These are phyloP conservation scores for Sturnus vulgaris DNA, from an alignment of 2,113 vertebrate genomes.

Conservation along the genomic window DNA sequence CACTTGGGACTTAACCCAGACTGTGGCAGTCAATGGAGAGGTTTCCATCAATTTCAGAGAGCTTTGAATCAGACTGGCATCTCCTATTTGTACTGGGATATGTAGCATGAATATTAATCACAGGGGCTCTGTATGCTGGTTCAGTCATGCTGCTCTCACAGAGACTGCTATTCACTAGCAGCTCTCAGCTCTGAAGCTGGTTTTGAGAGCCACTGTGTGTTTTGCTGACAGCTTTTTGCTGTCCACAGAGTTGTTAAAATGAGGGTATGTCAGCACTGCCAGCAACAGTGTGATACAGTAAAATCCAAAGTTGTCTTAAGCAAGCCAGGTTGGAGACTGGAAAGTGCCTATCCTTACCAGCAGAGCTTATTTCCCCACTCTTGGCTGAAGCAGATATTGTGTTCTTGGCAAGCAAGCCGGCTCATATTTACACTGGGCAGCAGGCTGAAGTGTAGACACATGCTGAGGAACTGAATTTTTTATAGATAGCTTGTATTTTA, in stretches of 20 bases:
- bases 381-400: background rate
- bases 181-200: background rate
- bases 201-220: background rate
- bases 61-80: slow-evolving; percentile 20
- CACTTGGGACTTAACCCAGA: background rate
- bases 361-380: background rate
- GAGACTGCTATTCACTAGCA: slow-evolving; percentile 11
- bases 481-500: slow-evolving; percentile 10
- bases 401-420: background rate
- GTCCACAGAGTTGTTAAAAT: background rate
- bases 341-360: background rate
- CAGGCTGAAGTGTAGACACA: background rate
- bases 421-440: background rate
- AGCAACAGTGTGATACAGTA: background rate
- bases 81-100: slow-evolving; percentile 28
- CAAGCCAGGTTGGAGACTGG: background rate
- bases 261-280: background rate
- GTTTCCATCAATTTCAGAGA: slow-evolving; percentile 29
- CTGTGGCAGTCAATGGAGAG: background rate
- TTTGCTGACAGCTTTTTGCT: slow-evolving; percentile 26
- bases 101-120: slow-evolving; percentile 53
- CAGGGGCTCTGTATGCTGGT: background rate
- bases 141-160: background rate
- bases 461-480: background rate
- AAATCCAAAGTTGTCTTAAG: background rate